Conservation (phyloP, 2,113 vertebrate genomes). For the Herpetotheres cachinnans region DNA sequence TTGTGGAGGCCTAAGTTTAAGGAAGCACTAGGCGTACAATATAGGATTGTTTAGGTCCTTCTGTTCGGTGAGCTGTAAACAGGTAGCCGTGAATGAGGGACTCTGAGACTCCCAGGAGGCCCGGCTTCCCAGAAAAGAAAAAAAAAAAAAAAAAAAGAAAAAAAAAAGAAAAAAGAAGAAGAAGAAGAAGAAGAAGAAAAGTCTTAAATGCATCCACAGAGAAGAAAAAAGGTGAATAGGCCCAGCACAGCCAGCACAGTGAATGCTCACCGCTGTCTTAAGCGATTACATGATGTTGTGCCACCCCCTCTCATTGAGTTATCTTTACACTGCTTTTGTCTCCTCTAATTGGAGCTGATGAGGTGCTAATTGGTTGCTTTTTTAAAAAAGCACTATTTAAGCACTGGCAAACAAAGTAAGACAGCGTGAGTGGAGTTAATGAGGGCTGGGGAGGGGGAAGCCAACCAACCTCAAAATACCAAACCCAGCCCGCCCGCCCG, state of each 20-base stretch:
- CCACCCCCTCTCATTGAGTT: constrained; percentile 88
- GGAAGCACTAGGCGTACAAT: constrained; percentile 88
- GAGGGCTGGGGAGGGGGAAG: constrained; percentile 78
- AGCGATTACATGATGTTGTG: constrained; percentile 85
- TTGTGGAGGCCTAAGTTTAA: constrained; percentile 85
- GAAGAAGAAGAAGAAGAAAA: constrained; percentile 51
- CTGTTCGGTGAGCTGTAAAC: constrained; percentile 86
- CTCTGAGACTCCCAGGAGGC: constrained; percentile 92
- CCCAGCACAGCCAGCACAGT: constrained; percentile 66
- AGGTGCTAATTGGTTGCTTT: constrained; percentile 98
- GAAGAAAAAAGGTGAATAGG: constrained; percentile 81
- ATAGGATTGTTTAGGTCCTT: constrained; percentile 87
- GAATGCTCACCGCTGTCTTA: constrained; percentile 85
- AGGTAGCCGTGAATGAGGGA: constrained; percentile 91
- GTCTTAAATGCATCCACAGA: constrained; percentile 79
- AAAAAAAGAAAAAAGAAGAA: constrained; percentile 4
- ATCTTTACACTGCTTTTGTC: constrained; percentile 98
- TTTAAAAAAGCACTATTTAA: constrained; percentile 82
- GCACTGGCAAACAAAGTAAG: constrained; percentile 81
- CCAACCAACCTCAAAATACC: background rate
- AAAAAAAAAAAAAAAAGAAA: background rate
- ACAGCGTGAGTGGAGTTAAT: constrained; percentile 95
- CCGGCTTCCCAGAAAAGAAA: constrained; percentile 86
- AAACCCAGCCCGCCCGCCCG: background rate
- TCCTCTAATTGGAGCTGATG: constrained; percentile 99